Evolutionary conservation across 2,888 invertebrate genomes (phyloP).

Genomic region (Corythucha ciliata): DNA sequence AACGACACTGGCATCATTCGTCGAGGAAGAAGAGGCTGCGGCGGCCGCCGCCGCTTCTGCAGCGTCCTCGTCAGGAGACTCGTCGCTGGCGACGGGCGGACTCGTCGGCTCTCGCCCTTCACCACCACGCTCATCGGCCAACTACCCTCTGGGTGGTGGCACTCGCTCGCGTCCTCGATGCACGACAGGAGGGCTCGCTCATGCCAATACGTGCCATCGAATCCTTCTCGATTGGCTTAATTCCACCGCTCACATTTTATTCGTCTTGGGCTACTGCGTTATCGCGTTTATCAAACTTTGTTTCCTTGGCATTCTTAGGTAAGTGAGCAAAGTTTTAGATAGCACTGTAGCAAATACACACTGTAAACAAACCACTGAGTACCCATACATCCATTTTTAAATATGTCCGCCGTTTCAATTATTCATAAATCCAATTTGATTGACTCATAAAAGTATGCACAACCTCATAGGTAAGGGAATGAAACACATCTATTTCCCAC

Average conservation of each 20-base stretch:
- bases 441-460: too few species aligned
- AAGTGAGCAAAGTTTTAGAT: too few species aligned
- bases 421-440: too few species aligned
- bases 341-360: too few species aligned
- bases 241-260: conserved; percentile 69
- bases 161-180: conserved; percentile 38
- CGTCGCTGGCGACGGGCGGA: conserved; percentile 36
- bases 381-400: background rate
- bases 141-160: conserved; percentile 27
- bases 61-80: conserved; percentile 30
- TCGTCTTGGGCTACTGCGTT: conserved; percentile 76
- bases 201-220: conserved; percentile 47
- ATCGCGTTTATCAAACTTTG: conserved; percentile 81
- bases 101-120: conserved; percentile 36
- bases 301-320: conserved; percentile 73
- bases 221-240: conserved; percentile 56
- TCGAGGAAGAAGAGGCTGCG: conserved; percentile 36
- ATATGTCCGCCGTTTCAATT: background rate
- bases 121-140: conserved; percentile 36
- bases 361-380: too few species aligned
- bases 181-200: conserved; percentile 47
- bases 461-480: too few species aligned
- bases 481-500: too few species aligned
- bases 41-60: conserved; percentile 38
- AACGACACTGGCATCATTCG: conserved; percentile 20